phyloP scores from a whole-genome alignment of 2,888 invertebrate genomes.

The Argyresthia goedartella region DNA sequence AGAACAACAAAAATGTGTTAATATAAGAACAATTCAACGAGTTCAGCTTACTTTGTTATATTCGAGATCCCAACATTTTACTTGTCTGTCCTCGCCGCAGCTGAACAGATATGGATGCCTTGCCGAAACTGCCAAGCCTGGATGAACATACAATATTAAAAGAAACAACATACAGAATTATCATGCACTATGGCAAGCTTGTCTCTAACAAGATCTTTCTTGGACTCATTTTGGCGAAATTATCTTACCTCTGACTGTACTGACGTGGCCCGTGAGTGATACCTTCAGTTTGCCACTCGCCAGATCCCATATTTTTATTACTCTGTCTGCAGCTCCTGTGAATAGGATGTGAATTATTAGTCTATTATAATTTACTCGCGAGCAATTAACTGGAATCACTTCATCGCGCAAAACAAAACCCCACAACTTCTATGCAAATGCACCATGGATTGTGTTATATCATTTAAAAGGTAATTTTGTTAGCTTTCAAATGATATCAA shows the following conservation, averaged over 20 bases:
- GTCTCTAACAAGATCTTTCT: too few species aligned
- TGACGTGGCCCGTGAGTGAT: constrained; percentile 98
- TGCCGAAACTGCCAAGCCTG: constrained; percentile 88
- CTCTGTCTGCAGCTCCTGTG: constrained; percentile 93
- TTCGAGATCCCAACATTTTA: constrained; percentile 99
- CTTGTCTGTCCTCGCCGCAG: constrained; percentile 98
- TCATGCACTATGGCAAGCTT: not conserved
- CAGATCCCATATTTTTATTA: constrained; percentile 99
- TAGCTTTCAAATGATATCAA: too few species aligned
- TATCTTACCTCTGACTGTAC: constrained; percentile 85
- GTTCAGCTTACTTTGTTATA: constrained; percentile 89
- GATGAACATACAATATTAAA: constrained; percentile 3
- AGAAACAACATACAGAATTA: not conserved
- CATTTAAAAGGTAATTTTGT: too few species aligned
- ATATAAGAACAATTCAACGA: too few species aligned
- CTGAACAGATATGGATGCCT: constrained; percentile 98
- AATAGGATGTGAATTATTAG: constrained; percentile 9
- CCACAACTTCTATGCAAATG: not conserved
- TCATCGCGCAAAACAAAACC: not conserved
- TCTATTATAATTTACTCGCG: not conserved
- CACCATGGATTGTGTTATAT: too few species aligned
- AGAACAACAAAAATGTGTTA: too few species aligned
- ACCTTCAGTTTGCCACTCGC: constrained; percentile 96
- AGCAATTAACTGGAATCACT: too few species aligned
- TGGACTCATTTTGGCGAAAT: not conserved